Evolutionary conservation across 1,140 invertebrate genomes (phyloP), one percentile per base, ranked within the genome.

Genomic region (Camponotus pennsylvanicus): DNA sequence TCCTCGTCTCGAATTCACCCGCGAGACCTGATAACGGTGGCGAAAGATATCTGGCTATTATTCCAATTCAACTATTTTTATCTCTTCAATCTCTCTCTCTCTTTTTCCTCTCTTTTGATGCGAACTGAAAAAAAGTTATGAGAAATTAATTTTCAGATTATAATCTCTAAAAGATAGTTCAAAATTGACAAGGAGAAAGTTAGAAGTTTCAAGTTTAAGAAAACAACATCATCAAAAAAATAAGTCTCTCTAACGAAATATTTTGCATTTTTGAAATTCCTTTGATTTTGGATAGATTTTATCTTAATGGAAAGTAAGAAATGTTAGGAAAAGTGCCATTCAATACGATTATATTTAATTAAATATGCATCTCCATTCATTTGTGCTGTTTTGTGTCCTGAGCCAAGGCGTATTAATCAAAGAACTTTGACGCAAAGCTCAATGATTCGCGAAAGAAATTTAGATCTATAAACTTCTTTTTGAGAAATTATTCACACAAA

Each of bases 1-100:
- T 52, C 73, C 21, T 79, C 61, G 49, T 61, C 52, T 52, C 73
- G 34, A 13, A 34, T 82, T 82, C 88, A 63, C 64, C 49, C 32
- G 73, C 42, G 61, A 34, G 61, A 78, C 67, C 73, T 21, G 73
- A 2, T 78, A 18, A 85, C 71, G 80, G 5, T 15, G 73, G 32
- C 45, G 34, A 66, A 49, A 37, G 45, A 52, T 13, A 57, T 13
- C 45, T 27, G 8, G 21, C 40, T 13, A 42, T 71, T 69, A 66
- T 80, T 85, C 27, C 15, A 52, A 63, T 73, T 11, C 6, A 76
- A 75, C 4, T 32, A 32, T 8, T n/a, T 63, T 63, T 63, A 63
- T 32, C 13, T 6, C 13, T 63, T 3, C 11, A 13, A 0, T 42
- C 8, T 40, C 37, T 40, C 8, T 42, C 8, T 42, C 40, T 42